Evolutionary conservation across 1,140 invertebrate genomes (phyloP).

Genomic region (Bombus polaris): DNA sequence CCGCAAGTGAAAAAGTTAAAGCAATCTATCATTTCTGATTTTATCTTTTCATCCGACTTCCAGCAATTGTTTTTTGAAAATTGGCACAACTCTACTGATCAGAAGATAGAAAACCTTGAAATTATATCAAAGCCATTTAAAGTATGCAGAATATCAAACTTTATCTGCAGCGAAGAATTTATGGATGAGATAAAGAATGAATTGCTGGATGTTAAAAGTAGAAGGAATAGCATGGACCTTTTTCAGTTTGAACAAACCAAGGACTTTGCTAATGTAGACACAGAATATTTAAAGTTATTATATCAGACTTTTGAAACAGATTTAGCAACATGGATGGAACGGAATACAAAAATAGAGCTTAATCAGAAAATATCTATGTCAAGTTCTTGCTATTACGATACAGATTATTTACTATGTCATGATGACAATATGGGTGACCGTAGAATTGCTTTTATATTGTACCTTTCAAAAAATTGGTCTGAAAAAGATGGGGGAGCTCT

Average conservation of each 20-base stretch:
- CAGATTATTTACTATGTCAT: constrained; percentile 88
- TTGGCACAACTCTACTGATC: constrained; percentile 72
- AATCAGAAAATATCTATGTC: constrained; percentile 86
- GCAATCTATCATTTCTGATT: constrained; percentile 66
- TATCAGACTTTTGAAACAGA: constrained; percentile 84
- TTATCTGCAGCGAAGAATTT: constrained; percentile 83
- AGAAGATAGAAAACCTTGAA: constrained; percentile 72
- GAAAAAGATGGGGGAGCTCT: constrained; percentile 86
- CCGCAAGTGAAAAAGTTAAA: constrained; percentile 61
- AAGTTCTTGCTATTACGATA: constrained; percentile 87
- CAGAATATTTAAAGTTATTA: constrained; percentile 82
- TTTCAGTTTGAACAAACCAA: constrained; percentile 89
- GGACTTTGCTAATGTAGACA: constrained; percentile 85
- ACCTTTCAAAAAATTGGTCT: constrained; percentile 85
- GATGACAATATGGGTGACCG: constrained; percentile 89
- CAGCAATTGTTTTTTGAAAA: constrained; percentile 72
- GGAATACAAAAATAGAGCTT: constrained; percentile 85
- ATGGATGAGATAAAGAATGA: constrained; percentile 84
- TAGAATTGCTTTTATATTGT: constrained; percentile 88
- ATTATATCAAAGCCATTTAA: constrained; percentile 82
- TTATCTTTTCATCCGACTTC: constrained; percentile 64
- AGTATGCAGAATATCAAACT: constrained; percentile 84
- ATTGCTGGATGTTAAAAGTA: constrained; percentile 85
- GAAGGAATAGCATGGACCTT: constrained; percentile 85
- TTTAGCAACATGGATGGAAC: constrained; percentile 84